Conservation (phyloP, 92 coral and sea anemone species). For the Parazoanthus atlanticus region DNA sequence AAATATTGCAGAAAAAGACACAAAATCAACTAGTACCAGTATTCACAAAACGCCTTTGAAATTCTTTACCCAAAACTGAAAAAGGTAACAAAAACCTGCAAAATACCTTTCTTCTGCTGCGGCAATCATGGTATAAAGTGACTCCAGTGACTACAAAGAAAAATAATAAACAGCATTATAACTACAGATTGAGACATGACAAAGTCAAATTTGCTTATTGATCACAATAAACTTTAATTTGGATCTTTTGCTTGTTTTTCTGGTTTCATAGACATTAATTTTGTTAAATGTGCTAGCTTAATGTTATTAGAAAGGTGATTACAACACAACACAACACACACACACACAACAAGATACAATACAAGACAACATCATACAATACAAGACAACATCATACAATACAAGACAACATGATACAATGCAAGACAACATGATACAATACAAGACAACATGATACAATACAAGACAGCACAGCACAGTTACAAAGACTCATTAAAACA, state of each 20-base stretch:
- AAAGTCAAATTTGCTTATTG: too few species aligned
- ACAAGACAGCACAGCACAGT: too few species aligned
- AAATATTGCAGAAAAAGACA: not conserved
- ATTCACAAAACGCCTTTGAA: not conserved
- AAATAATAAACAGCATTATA: not conserved
- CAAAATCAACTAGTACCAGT: not conserved
- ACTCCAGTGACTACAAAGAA: constrained; percentile 76
- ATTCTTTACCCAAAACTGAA: not conserved
- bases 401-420: too few species aligned
- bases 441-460: too few species aligned
- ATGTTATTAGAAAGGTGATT: too few species aligned
- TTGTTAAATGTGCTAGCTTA: too few species aligned
- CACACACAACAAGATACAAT: not conserved
- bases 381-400: not conserved
- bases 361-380: not conserved
- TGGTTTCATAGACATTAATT: too few species aligned
- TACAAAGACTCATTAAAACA: too few species aligned
- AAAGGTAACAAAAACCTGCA: not conserved
- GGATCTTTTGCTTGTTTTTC: too few species aligned
- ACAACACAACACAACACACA: not conserved
- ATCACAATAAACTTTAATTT: too few species aligned
- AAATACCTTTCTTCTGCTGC: constrained; percentile 80
- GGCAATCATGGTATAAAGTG: constrained; percentile 68
- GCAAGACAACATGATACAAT: too few species aligned
- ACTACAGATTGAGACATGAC: too few species aligned